These are phyloP conservation scores for Vipera ursinii DNA, from an alignment of 2,797 vertebrate species.

Conservation along the genomic window DNA sequence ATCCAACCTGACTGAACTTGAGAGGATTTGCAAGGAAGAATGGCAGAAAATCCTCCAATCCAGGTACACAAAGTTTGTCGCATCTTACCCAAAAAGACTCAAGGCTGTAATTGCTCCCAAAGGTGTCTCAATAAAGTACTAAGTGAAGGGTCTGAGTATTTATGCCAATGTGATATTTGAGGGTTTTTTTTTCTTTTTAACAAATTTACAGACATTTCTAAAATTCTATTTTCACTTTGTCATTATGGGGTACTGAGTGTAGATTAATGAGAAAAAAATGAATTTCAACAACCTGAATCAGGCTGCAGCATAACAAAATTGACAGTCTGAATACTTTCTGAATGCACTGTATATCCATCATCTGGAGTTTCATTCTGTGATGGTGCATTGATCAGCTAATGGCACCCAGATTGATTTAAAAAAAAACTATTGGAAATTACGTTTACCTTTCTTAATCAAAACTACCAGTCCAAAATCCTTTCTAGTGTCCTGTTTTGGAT, in stretches of 20 bases:
- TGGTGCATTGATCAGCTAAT: background rate
- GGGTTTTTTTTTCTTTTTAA: background rate
- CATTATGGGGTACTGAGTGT: background rate
- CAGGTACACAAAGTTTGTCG: background rate
- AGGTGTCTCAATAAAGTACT: background rate
- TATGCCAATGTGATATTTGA: background rate
- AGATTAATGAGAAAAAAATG: background rate
- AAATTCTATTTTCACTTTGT: background rate
- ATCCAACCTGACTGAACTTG: background rate
- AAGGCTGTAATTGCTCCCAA: background rate
- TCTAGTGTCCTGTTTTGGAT: background rate
- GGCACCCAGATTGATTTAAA: background rate
- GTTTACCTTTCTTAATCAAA: background rate
- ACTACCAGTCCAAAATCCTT: background rate
- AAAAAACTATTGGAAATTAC: background rate
- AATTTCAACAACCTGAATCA: background rate
- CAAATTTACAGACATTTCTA: background rate
- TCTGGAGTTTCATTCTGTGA: background rate
- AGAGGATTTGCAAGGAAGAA: background rate
- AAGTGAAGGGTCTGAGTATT: background rate
- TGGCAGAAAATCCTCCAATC: background rate
- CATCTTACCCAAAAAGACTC: background rate
- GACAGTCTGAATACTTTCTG: background rate
- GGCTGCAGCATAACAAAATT: background rate
- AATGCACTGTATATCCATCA: background rate